Conservation (phyloP, 2,888 invertebrate genomes). For the Cenopis cana region DNA sequence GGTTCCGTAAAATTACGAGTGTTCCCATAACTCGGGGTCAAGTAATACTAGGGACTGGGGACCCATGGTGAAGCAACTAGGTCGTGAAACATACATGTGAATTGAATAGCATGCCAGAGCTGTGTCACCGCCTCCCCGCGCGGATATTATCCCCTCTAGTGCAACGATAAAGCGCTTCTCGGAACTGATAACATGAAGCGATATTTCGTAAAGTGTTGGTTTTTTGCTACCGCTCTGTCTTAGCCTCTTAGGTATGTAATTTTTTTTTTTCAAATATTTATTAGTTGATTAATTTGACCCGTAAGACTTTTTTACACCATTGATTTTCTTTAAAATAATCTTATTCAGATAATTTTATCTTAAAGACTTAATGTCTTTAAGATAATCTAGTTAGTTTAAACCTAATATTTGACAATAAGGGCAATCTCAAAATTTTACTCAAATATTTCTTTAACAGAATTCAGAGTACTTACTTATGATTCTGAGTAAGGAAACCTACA, state of each 20-base stretch:
- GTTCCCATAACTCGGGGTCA: neutral
- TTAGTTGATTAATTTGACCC: neutral
- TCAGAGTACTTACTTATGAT: too few species aligned
- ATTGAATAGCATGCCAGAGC: slow-evolving; percentile 53
- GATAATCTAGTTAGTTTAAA: too few species aligned
- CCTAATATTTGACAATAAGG: too few species aligned
- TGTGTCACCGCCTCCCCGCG: slow-evolving; percentile 50
- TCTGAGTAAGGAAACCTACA: too few species aligned
- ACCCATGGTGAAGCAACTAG: neutral
- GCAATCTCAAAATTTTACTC: too few species aligned
- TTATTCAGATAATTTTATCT: too few species aligned
- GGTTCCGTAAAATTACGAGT: too few species aligned
- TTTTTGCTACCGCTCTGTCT: neutral
- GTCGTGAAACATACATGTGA: neutral
- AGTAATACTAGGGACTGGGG: neutral
- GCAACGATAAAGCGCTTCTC: slow-evolving; percentile 35
- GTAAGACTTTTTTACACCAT: neutral
- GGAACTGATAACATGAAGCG: slow-evolving; percentile 38
- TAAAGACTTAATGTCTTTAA: too few species aligned
- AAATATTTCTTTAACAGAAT: too few species aligned
- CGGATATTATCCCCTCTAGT: slow-evolving; percentile 45
- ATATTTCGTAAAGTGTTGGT: slow-evolving; percentile 23
- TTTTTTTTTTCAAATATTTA: neutral
- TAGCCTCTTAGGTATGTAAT: too few species aligned
- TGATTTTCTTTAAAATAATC: too few species aligned